Conservation (phyloP, 2,797 vertebrate genomes). For the Hypotaenidia okinawae region DNA sequence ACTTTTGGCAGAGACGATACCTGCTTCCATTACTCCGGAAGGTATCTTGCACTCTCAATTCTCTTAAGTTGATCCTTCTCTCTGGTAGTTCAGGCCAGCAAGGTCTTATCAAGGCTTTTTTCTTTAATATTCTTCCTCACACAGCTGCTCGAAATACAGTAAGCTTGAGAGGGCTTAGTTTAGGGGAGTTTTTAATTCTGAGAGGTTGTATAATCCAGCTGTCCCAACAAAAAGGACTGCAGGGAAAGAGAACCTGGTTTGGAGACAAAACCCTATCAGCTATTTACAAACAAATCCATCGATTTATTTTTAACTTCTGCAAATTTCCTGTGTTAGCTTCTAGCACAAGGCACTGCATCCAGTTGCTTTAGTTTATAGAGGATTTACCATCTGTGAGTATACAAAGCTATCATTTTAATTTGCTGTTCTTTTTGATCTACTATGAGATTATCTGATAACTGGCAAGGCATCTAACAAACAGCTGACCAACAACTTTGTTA, state of each 20-base stretch:
- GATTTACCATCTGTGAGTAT: background rate
- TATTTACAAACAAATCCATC: background rate
- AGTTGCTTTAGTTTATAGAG: background rate
- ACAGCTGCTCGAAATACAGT: background rate
- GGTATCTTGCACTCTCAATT: background rate
- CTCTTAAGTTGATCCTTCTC: background rate
- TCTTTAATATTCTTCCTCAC: background rate
- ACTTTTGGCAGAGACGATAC: background rate
- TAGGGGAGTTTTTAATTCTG: background rate
- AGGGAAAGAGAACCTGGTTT: background rate
- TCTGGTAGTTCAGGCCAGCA: background rate
- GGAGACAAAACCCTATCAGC: background rate
- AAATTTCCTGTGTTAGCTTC: background rate
- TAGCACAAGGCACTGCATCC: background rate
- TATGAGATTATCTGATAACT: background rate
- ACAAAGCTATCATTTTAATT: slow-evolving; percentile 14
- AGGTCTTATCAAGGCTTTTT: background rate
- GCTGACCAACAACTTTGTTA: slow-evolving; percentile 24
- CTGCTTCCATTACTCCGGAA: background rate
- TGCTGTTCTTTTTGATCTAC: background rate
- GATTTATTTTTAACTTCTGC: background rate
- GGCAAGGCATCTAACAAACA: slow-evolving; percentile 7
- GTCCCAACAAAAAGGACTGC: background rate
- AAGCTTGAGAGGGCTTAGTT: background rate
- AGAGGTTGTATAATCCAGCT: background rate